These are phyloP conservation scores for Pseudococcus longispinus DNA, from an alignment of 2,888 invertebrate species.

Conservation along the genomic window DNA sequence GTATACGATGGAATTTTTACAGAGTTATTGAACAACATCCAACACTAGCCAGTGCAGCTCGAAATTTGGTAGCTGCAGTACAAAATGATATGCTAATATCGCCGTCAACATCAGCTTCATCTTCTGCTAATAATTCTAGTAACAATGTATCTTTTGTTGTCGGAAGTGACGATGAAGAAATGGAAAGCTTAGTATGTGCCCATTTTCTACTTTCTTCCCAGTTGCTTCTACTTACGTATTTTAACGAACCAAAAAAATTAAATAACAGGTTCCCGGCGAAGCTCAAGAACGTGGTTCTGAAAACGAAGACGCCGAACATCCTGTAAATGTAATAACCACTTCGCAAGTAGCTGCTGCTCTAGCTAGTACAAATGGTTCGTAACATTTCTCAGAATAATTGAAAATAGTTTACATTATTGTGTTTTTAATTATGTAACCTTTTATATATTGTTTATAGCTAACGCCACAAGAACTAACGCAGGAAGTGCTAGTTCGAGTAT, in stretches of 20 bases:
- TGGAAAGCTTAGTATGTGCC: conserved; percentile 50
- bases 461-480: neutral
- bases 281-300: conserved; percentile 22
- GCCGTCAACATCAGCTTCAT: conserved; percentile 18
- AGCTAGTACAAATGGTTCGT: conserved; percentile 55
- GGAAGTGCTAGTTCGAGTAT: conserved; percentile 26
- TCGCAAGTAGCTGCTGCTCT: conserved; percentile 57
- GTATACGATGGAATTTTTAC: neutral
- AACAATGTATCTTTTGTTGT: conserved; percentile 8
- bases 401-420: neutral
- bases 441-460: neutral
- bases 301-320: conserved; percentile 39
- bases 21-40: conserved; percentile 53
- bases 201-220: neutral
- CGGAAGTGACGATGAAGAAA: conserved; percentile 56
- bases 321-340: conserved; percentile 54
- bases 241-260: neutral
- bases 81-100: conserved; percentile 48
- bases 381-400: neutral
- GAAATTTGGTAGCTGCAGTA: conserved; percentile 50
- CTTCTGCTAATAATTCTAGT: conserved; percentile 15
- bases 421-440: neutral
- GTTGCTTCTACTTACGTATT: neutral
- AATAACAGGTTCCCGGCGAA: conserved; percentile 1
- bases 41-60: conserved; percentile 47